Base-by-base conservation (phyloP, 2,113 vertebrate species). In the Theropithecus gelada region DNA sequence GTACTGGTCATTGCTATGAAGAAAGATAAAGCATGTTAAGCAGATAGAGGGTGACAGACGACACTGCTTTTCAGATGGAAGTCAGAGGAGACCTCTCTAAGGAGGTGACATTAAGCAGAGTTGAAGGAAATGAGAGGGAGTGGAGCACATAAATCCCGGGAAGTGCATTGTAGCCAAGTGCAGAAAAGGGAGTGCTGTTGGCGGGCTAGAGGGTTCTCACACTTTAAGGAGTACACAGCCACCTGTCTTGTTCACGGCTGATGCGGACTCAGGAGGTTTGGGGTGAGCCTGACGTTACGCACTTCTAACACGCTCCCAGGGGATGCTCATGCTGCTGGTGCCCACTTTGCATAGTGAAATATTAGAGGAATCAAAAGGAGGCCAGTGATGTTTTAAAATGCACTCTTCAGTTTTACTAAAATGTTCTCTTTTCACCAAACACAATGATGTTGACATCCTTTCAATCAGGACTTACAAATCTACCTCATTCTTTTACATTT, bases 71-170 rank as follows among this genome's bases (percentile, higher is more conserved):
- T 43, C 70, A n/a, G 1, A 0, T 18, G 50, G 40, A 38, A 13
- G 8, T 35, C 23, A 40, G 93, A 38, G 61, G 27, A 27, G 95
- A 18, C 59, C 68, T 20, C 5, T 25, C 87, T 3, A 20, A 8
- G 20, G 25, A 1, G 43, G 30, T 48, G 76, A 35, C 6, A 6
- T 2, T 1, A 57, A 40, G 68, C 61, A n/a, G 76, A 81, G 27
- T 32, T 43, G 1, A 61, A 27, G 52, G 86, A 78, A 55, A 20
- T 4, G 68, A 70, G 45, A 45, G 82, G 50, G 45, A 76, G 23
- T 2, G 38, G 35, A 89, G 61, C 16, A 0, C 0, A 0, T 6
- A 13, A 6, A 4, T 57, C 40, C 38, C 1, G 32, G 64, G 30
- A 66, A 48, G 38, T n/a, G 4, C 32, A 0, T 5, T 55, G 3